Evolutionary conservation across 1,140 invertebrate genomes (phyloP), one percentile per base, ranked within the genome.

Genomic region (Holotrichia oblita): DNA sequence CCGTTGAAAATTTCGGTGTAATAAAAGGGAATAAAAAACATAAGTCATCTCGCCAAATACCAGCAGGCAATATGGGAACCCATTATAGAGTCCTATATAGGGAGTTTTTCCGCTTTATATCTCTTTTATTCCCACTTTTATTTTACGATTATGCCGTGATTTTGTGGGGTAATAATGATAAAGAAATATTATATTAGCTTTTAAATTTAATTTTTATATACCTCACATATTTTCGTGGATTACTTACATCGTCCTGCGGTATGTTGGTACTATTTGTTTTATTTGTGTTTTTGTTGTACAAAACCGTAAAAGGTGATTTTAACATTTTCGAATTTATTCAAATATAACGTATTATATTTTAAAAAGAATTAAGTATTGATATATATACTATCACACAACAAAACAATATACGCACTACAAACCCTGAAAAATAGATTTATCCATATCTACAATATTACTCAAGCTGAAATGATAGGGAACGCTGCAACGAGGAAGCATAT

Each of bases 41-140:
- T 79, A 79, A 79, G 55, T 79, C 78, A 79, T 79, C 55, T 40
- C 76, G 17, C 40, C 74, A 79, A 77, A 79, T 76, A 77, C 75
- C 75, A 34, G 74, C 75, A 77, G 74, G 78, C 78, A 73, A 79
- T 77, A 77, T 79, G 75, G 73, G 74, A 79, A 61, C 78, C 78
- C 78, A 79, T 79, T 79, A 79, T 77, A 77, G 55, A 77, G 78
- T 76, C 73, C 77, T 73, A 61, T 79, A 77, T 73, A 73, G 59
- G 73, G 74, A 34, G 42, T 48, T 40, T 82, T 81, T 79, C 79
- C 81, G 81, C 75, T 82, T 82, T 82, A 82, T 82, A 81, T 81
- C 80, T 82, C 79, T 81, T 82, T 82, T 82, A 82, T 82, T 82
- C 76, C 79, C 80, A 73, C 78, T 78, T 82, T 82, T 82, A 82